These are phyloP conservation scores for Cephus rjabovi DNA, from an alignment of 2,888 invertebrate genomes.

Conservation along the genomic window DNA sequence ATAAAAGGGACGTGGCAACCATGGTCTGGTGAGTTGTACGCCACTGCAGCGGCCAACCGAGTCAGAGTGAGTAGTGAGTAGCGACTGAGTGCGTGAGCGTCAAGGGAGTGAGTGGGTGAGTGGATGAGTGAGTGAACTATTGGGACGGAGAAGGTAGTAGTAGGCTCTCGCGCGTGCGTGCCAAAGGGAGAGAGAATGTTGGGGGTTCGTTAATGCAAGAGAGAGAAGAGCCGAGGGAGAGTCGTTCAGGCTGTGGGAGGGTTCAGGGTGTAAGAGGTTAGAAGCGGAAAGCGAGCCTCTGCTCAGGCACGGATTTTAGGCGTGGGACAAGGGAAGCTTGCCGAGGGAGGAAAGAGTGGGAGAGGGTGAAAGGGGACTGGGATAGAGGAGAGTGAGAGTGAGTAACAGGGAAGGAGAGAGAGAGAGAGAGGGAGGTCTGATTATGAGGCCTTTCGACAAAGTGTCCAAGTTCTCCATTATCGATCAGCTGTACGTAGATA, in stretches of 20 bases:
- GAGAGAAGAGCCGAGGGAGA: constrained; percentile 17
- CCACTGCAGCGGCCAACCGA: constrained; percentile 1
- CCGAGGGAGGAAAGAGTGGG: constrained; percentile 28
- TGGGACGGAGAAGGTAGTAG: constrained; percentile 17
- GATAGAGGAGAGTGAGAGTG: not conserved
- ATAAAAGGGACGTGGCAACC: constrained; percentile 24
- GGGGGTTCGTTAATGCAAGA: not conserved
- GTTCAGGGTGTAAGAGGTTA: not conserved
- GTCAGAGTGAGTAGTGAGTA: not conserved
- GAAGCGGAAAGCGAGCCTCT: not conserved
- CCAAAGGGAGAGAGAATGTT: not conserved
- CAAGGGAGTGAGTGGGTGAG: not conserved
- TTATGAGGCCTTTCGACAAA: not conserved
- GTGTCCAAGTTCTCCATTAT: not conserved
- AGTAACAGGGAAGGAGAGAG: not conserved
- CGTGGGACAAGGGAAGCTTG: constrained; percentile 33
- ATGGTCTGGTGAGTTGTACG: constrained; percentile 9
- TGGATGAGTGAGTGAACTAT: not conserved
- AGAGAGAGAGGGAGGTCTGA: not conserved
- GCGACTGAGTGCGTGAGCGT: not conserved
- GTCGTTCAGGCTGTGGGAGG: constrained; percentile 24
- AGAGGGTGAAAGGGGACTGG: not conserved
- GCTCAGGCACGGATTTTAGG: constrained; percentile 22
- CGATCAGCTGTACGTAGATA: not conserved
- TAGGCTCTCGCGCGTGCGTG: constrained; percentile 38